Base-by-base conservation (phyloP, 37 sponge, comb jelly and placozoan species). In the Hexactinellida sp. region DNA sequence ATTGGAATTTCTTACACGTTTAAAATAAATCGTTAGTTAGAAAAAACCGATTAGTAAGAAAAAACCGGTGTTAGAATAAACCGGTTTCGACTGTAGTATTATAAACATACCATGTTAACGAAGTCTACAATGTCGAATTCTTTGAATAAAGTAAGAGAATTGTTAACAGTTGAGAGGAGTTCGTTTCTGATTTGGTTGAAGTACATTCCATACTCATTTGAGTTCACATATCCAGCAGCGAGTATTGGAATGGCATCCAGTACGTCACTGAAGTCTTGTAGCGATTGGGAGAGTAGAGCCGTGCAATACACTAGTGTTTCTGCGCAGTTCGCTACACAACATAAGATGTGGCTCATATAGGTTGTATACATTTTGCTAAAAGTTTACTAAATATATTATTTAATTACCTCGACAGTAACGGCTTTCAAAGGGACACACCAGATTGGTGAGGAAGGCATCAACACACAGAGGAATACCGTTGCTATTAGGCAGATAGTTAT, bases 231-330 rank as follows among this genome's bases (percentile, higher is more conserved):
- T 25, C 76, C 76, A 63, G 32, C 76, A 63, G 76, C 34, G 1
- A 63, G 76, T 32, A 63, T 10, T 23, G 13, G 5, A 10, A 63
- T 23, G 13, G 32, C 34, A 28, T 63, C 76, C 28, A 63, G 76
- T 21, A 63, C 76, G 13, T 63, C 76, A 63, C 76, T 63, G 76
- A 63, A 63, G 13, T 63, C 76, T 63, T 63, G 76, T n/a, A 63
- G 34, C 34, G 76, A 63, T 25, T 63, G 30, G 34, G 30, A 23
- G 3, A 63, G 76, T 3, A 25, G 5, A 3, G 76, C 21, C 5
- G 76, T 63, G 13, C 76, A 63, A 63, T 63, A 63, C 28, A 25
- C 30, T 28, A 63, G 76, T 21, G 76, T 63, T 3, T 63, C 76
- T 7, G 30, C 76, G 13, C 76, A 63, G 30, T 32, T 23, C 19